phyloP scores from a whole-genome alignment of 2,113 vertebrate genomes.

The Cryptotis parvus region DNA sequence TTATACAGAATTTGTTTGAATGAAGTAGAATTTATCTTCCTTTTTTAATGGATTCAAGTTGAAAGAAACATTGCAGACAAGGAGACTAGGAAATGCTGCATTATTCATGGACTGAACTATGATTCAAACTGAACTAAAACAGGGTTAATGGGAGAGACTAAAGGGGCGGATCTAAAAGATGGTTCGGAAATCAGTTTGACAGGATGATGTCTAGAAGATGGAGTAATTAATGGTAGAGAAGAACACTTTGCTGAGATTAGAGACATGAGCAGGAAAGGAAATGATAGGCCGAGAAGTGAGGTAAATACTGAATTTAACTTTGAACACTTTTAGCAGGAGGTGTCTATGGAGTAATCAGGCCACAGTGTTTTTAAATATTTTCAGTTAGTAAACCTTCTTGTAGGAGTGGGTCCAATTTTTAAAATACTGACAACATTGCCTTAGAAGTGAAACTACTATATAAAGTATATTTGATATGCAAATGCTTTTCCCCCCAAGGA shows the following conservation, averaged over 20 bases:
- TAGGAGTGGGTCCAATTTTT: background rate
- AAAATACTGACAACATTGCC: background rate
- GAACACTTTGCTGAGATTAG: constrained; percentile 2
- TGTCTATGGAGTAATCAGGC: background rate
- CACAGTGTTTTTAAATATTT: constrained; percentile 41
- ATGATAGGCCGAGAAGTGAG: background rate
- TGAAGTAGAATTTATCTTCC: background rate
- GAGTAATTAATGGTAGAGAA: background rate
- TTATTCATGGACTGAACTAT: background rate
- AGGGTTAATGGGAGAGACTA: background rate
- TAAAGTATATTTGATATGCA: background rate
- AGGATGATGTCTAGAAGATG: background rate
- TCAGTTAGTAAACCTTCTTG: background rate
- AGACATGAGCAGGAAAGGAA: background rate
- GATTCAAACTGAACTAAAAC: background rate
- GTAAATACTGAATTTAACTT: background rate
- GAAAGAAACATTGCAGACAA: background rate
- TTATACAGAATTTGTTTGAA: constrained; percentile 25
- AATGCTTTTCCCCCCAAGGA: constrained; percentile 1
- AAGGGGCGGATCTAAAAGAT: background rate
- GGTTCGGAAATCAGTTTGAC: background rate
- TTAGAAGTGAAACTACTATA: background rate
- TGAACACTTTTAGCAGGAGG: constrained; percentile 8
- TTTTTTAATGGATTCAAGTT: background rate
- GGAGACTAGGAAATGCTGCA: background rate